Evolutionary conservation across 2,113 vertebrate genomes (phyloP), one percentile per base, ranked within the genome.

Genomic region (Protobothrops flavoviridis): DNA sequence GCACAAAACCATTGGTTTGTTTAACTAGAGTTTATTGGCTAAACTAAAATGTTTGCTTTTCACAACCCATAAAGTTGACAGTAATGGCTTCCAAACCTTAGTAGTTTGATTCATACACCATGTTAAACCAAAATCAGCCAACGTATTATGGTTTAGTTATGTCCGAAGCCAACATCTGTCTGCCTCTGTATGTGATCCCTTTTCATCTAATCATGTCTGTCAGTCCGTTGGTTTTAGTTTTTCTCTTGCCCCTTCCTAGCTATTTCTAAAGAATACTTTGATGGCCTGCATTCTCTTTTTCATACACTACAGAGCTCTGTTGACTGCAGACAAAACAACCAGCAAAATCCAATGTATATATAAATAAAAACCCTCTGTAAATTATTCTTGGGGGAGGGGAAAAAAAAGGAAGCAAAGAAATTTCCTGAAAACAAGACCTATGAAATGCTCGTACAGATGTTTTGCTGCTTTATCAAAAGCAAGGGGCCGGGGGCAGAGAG

Each of bases 381-480:
- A 93, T 97, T 96, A 87, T 92, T 96, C 90, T 89, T 93, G 53
- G 87, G 88, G 92, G 96, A 52, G 48, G 95, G 92, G 96, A 45
- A 94, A 92, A 96, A 94, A 93, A 33, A 53, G 53, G 57, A n/a
- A 20, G 26, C 53, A 86, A 91, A 86, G 95, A 97, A 97, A 97
- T 97, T 96, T 97, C 96, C 96, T 97, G 96, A 97, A 96, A 97
- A 26, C 93, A 97, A 96, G 93, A 94, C 93, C 95, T 96, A 94
- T 95, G 93, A 96, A 96, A 95, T 94, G 50, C 89, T 94, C 94
- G 94, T 96, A 97, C 96, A 98, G 96, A 97, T 97, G 95, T 97
- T 97, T 95, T 95, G 96, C 92, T 95, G 94, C 96, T 94, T 97
- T 96, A 95, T 89, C 74, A 92, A 93, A 93, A 96, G 94, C 90